Percentiles rank a stretch among this genome's conserved stretches.
phyloP scores from a whole-genome alignment of 37 sponge, comb jelly and placozoan species.

The Crambe crambe region DNA sequence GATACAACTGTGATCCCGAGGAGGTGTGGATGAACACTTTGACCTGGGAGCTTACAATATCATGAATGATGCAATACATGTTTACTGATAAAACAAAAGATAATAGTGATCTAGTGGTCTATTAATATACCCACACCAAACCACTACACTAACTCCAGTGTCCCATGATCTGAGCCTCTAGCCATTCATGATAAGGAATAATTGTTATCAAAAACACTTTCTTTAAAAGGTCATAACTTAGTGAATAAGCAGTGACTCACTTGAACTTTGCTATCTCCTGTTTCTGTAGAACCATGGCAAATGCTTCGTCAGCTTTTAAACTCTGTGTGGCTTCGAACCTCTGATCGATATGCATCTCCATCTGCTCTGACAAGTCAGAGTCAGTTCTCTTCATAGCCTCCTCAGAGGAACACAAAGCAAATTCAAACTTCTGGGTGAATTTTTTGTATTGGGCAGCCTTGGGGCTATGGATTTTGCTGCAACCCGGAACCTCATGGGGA shows the following conservation, averaged over 20 bases:
- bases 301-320: slow-evolving; percentile 20
- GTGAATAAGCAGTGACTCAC: neutral
- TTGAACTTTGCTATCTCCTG: slow-evolving; percentile 22
- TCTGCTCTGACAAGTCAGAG: slow-evolving; percentile 11
- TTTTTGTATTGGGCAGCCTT: neutral
- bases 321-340: slow-evolving; percentile 7
- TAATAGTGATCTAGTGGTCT: too few species aligned
- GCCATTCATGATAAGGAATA: too few species aligned
- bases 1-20: neutral
- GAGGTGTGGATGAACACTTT: neutral
- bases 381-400: neutral
- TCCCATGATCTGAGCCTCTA: neutral
- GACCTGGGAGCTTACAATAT: neutral
- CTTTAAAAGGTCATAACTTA: neutral
- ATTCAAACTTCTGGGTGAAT: neutral
- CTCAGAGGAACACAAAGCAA: neutral
- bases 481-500: slow-evolving; percentile 5
- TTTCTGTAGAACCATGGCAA: slow-evolving; percentile 24
- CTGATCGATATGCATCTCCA: slow-evolving; percentile 16
- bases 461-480: neutral
- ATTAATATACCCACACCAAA: neutral
- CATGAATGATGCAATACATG: too few species aligned
- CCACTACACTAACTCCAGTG: neutral
- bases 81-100: too few species aligned
- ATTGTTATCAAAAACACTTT: too few species aligned